These are phyloP conservation scores for Sclerurus mexicanus DNA, from an alignment of 2,113 vertebrate genomes.

Conservation along the genomic window DNA sequence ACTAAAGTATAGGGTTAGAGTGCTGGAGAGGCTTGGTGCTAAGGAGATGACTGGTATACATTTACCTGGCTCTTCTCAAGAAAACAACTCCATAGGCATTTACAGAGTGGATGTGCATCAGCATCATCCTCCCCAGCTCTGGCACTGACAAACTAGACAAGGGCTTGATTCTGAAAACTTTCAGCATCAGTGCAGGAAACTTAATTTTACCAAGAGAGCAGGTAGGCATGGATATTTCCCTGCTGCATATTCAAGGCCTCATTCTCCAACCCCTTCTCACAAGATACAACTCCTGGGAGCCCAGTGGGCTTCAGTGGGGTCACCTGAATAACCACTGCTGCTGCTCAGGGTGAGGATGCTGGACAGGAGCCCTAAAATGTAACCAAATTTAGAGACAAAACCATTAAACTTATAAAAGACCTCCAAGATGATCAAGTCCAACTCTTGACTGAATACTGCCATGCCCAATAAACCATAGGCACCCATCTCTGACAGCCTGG, in stretches of 20 bases:
- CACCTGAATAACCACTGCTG: neutral
- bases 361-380: rapidly evolving
- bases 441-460: neutral
- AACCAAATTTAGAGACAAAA: neutral
- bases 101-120: neutral
- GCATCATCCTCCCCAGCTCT: neutral
- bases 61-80: constrained; percentile 15
- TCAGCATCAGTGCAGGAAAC: neutral
- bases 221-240: neutral
- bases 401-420: neutral
- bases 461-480: neutral
- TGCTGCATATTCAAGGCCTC: neutral
- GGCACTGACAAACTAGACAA: constrained; percentile 24
- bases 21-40: constrained; percentile 19
- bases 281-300: neutral
- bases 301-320: neutral
- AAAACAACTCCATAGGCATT: constrained; percentile 17
- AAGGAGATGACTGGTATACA: neutral
- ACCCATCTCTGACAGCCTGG: neutral
- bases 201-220: neutral
- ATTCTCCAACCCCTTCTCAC: neutral
- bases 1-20: constrained; percentile 53
- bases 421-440: neutral
- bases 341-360: neutral
- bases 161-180: constrained; percentile 8